phyloP scores from a whole-genome alignment of 1,140 invertebrate species.

The Drosophila pallidifrons region DNA sequence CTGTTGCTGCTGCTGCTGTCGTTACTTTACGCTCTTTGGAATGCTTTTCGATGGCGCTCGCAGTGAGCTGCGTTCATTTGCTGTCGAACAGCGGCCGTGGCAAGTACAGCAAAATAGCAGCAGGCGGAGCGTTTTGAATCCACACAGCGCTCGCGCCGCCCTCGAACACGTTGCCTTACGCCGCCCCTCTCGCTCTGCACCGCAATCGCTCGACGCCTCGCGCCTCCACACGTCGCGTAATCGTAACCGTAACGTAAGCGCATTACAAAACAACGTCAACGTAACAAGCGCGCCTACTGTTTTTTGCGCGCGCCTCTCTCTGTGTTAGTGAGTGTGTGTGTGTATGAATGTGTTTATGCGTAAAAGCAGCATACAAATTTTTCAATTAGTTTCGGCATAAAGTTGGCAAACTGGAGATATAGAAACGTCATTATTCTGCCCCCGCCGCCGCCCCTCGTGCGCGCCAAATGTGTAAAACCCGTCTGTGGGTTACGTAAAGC shows the following conservation, averaged over 20 bases:
- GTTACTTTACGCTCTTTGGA: slow-evolving; percentile 18
- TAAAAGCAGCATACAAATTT: slow-evolving; percentile 20
- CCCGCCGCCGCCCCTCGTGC: neutral
- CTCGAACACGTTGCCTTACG: slow-evolving; percentile 61
- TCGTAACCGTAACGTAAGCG: slow-evolving; percentile 71
- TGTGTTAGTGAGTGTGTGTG: slow-evolving; percentile 19
- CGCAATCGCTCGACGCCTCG: slow-evolving; percentile 43
- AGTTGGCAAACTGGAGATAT: slow-evolving; percentile 10
- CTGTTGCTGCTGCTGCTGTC: neutral
- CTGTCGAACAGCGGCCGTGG: slow-evolving; percentile 74
- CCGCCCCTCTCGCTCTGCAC: neutral
- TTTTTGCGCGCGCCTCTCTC: neutral
- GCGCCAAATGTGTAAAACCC: slow-evolving; percentile 44
- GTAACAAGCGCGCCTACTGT: slow-evolving; percentile 36
- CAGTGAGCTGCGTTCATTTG: slow-evolving; percentile 50
- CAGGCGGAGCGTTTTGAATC: slow-evolving; percentile 35
- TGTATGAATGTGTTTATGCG: slow-evolving; percentile 12
- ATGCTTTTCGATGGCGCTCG: neutral
- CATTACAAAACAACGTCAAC: slow-evolving; percentile 72
- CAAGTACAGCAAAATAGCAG: slow-evolving; percentile 59
- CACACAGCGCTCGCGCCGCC: slow-evolving; percentile 41
- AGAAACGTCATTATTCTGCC: slow-evolving; percentile 21
- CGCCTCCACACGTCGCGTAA: slow-evolving; percentile 52
- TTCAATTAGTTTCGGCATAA: slow-evolving; percentile 12
- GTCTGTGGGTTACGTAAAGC: slow-evolving; percentile 78